A percentile compares a stretch with the other conserved stretches of the same genome.
These are phyloP conservation scores for Platerodrilus igneus DNA, from an alignment of 2,888 invertebrate genomes.

Conservation along the genomic window DNA sequence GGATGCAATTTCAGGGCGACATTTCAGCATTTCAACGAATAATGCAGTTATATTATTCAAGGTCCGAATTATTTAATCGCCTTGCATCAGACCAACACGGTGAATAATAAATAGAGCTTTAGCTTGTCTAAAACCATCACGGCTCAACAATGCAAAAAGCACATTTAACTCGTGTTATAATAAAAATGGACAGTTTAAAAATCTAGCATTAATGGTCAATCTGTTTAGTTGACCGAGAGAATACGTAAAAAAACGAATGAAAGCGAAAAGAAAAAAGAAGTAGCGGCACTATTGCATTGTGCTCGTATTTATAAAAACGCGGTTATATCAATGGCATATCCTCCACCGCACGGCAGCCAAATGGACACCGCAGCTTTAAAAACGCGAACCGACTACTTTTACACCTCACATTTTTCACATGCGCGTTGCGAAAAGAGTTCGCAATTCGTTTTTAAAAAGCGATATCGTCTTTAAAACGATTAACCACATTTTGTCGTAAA, in stretches of 20 bases:
- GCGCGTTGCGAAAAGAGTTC: slow-evolving; percentile 32
- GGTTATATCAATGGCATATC: slow-evolving; percentile 38
- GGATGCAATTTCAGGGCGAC: neutral
- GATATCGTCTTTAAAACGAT: slow-evolving; percentile 42
- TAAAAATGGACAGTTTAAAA: too few relatives aligned
- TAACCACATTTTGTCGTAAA: slow-evolving; percentile 34
- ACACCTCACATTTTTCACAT: slow-evolving; percentile 39
- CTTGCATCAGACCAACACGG: slow-evolving; percentile 43
- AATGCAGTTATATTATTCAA: slow-evolving; percentile 40
- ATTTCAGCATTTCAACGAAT: slow-evolving; percentile 6
- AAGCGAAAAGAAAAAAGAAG: slow-evolving; percentile 23
- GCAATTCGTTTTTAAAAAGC: slow-evolving; percentile 39
- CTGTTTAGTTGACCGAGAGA: slow-evolving; percentile 20
- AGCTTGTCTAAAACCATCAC: slow-evolving; percentile 9
- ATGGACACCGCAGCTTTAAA: slow-evolving; percentile 44
- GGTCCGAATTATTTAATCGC: slow-evolving; percentile 45
- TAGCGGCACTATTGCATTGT: slow-evolving; percentile 17
- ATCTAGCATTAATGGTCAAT: too few relatives aligned
- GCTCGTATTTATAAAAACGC: slow-evolving; percentile 24
- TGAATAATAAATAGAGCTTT: slow-evolving; percentile 38
- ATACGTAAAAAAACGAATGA: slow-evolving; percentile 22
- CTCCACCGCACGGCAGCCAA: slow-evolving; percentile 38
- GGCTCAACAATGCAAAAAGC: too few relatives aligned
- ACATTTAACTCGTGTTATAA: too few relatives aligned
- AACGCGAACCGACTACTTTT: slow-evolving; percentile 39